Conservation (phyloP, 2,888 invertebrate genomes). For the Metellina segmentata region DNA sequence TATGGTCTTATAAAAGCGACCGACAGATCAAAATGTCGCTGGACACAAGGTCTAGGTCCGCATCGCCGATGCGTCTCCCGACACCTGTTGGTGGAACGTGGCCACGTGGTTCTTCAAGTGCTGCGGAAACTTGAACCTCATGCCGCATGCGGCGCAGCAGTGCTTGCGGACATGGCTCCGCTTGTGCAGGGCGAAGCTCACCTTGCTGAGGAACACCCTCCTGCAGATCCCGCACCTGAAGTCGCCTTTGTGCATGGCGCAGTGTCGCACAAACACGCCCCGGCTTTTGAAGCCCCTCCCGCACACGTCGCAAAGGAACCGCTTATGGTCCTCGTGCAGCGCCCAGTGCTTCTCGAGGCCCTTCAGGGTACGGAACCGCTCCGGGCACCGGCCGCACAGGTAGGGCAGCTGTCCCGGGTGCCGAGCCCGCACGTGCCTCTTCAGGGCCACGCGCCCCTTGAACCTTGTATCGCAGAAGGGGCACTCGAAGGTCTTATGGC, state of each 20-base stretch:
- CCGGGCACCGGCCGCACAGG: not conserved
- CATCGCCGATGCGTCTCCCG: no score
- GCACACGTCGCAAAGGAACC: not conserved
- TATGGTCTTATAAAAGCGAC: no score
- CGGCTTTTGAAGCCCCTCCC: conserved; percentile 10
- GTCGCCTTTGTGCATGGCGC: not conserved
- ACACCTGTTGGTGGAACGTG: not conserved
- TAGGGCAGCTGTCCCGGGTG: conserved; percentile 9
- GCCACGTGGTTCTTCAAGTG: conserved; percentile 3
- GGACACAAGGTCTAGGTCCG: no score
- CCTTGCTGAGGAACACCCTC: no score
- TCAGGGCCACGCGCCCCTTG: not conserved
- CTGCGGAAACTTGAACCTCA: not conserved
- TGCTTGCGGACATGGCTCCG: no score
- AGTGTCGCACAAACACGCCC: not conserved
- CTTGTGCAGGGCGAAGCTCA: no score
- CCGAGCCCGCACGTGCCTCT: not conserved
- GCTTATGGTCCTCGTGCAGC: not conserved
- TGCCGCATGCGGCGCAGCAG: not conserved
- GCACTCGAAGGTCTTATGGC: not conserved
- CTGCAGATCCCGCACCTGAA: no score
- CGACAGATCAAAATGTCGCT: no score
- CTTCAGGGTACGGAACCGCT: not conserved
- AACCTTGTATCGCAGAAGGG: not conserved
- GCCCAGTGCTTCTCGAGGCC: not conserved